These are phyloP conservation scores for Paramormyrops hopkinsi DNA, from an alignment of 2,797 vertebrate species.

Conservation along the genomic window DNA sequence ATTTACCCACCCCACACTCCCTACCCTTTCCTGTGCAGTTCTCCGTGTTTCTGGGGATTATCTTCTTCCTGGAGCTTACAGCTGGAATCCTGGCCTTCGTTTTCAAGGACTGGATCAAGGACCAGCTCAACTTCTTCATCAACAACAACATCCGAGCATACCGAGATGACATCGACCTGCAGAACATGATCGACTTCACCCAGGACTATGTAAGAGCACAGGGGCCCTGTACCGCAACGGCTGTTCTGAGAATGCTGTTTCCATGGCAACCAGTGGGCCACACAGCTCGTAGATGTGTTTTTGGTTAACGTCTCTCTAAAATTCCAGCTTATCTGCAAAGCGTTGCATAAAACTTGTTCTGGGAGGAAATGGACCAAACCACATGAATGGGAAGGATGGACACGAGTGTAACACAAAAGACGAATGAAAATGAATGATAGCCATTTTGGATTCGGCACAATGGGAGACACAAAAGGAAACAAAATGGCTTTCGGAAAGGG, in stretches of 20 bases:
- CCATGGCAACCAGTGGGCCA: conserved; percentile 21
- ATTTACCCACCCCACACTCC: not conserved
- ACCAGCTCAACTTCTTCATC: conserved; percentile 98
- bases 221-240: not conserved
- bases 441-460: not conserved
- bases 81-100: conserved; percentile 95
- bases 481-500: not conserved
- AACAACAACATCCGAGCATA: conserved; percentile 99
- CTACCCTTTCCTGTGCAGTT: not conserved
- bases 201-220: conserved; percentile 88
- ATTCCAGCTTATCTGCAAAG: not conserved
- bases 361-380: not conserved
- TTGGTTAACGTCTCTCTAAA: not conserved
- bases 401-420: not conserved
- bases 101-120: conserved; percentile 99
- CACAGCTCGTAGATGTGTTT: not conserved
- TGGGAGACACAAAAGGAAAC: not conserved
- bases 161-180: conserved; percentile 95
- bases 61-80: conserved; percentile 98
- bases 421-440: not conserved
- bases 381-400: not conserved
- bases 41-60: conserved; percentile 96
- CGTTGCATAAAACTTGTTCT: not conserved
- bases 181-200: conserved; percentile 98
- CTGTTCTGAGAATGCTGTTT: conserved; percentile 12